phyloP scores from a whole-genome alignment of 2,797 vertebrate genomes.

The Coilia nasus region DNA sequence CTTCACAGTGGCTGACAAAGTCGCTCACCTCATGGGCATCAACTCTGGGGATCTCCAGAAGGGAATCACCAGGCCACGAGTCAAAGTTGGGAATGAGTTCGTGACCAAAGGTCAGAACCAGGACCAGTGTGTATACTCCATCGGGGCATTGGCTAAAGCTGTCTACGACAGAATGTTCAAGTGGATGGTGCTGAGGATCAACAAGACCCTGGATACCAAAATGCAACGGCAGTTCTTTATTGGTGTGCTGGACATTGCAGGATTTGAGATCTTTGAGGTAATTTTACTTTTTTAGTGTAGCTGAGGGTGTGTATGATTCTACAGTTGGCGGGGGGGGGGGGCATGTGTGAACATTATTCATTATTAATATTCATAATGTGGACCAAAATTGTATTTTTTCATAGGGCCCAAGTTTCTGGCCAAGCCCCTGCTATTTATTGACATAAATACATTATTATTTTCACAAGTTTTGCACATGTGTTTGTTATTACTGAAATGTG shows the following conservation, averaged over 20 bases:
- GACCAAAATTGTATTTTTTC: no score
- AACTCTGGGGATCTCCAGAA: conserved; percentile 71
- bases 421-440: not conserved
- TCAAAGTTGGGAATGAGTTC: conserved; percentile 74
- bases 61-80: conserved; percentile 61
- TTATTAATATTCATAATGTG: no score
- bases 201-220: conserved; percentile 75
- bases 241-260: conserved; percentile 73
- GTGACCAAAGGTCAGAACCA: conserved; percentile 77
- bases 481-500: not conserved
- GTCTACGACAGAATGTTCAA: conserved; percentile 78
- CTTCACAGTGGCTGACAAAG: conserved; percentile 70
- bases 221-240: conserved; percentile 77
- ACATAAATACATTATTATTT: not conserved
- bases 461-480: not conserved
- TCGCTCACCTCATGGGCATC: conserved; percentile 71
- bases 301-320: no score
- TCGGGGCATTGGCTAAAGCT: conserved; percentile 70
- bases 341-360: no score
- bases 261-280: conserved; percentile 79
- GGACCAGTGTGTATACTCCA: conserved; percentile 72
- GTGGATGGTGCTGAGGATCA: conserved; percentile 75
- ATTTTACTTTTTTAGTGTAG: not conserved
- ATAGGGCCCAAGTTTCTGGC: no score
- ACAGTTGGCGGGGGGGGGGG: no score